phyloP scores from a whole-genome alignment of 1,140 invertebrate genomes.

The Paraescarpia echinospica region DNA sequence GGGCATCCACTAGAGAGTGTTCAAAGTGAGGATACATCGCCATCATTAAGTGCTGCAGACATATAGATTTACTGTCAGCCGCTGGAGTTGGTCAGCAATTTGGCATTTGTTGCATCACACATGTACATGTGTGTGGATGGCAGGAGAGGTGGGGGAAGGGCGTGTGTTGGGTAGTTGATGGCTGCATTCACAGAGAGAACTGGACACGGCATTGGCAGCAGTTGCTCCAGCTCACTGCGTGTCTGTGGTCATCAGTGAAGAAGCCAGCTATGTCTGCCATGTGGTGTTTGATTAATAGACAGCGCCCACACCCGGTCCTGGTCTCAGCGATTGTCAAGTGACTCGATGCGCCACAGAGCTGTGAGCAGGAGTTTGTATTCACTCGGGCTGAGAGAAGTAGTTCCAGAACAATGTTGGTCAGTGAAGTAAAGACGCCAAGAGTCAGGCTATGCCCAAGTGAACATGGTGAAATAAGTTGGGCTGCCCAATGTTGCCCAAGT shows the following conservation, averaged over 20 bases:
- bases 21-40: background rate
- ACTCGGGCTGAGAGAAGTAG: background rate
- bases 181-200: background rate
- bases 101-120: background rate
- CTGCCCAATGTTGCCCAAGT: background rate
- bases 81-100: background rate
- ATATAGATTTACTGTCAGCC: background rate
- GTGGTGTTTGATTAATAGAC: background rate
- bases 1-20: background rate
- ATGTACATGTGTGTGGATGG: background rate
- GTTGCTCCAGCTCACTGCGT: background rate
- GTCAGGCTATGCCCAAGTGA: background rate
- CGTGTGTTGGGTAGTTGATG: background rate
- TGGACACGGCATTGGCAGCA: background rate
- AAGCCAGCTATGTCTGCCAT: background rate
- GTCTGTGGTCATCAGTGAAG: background rate
- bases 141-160: background rate
- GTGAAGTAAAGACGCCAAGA: background rate
- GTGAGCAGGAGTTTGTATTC: background rate
- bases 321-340: background rate
- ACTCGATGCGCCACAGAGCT: background rate
- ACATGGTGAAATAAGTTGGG: background rate
- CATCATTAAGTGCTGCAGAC: background rate
- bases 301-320: background rate
- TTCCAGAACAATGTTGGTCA: background rate